Conservation (phyloP, 2,797 vertebrate genomes). For the Phrynocephalus guinanensis region DNA sequence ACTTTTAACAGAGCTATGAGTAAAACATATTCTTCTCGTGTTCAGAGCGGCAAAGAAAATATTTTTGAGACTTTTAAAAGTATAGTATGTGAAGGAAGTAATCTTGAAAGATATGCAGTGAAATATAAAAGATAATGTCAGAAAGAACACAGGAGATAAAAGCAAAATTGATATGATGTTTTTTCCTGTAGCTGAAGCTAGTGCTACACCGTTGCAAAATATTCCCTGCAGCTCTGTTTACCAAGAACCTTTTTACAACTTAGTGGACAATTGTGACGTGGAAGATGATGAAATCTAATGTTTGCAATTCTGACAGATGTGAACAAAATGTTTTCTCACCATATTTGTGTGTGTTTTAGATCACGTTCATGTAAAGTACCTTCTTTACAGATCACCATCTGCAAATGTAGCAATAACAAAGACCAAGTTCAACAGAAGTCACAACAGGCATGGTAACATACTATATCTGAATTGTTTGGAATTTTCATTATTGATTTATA, state of each 20-base stretch:
- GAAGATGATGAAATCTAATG: constrained; percentile 45
- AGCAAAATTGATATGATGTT: not conserved
- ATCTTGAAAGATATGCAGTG: not conserved
- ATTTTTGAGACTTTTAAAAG: not conserved
- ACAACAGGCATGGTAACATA: not conserved
- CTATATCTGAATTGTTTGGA: not conserved
- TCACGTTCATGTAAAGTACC: not conserved
- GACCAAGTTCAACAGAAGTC: not conserved
- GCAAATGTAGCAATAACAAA: not conserved
- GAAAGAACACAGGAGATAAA: not conserved
- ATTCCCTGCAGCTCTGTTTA: constrained; percentile 15
- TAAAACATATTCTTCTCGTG: not conserved
- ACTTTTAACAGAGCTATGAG: not conserved
- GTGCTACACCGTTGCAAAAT: constrained; percentile 5
- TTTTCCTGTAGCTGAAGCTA: not conserved
- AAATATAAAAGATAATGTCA: not conserved
- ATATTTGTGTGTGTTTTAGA: not conserved
- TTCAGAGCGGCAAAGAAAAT: not conserved
- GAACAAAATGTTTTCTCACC: not conserved
- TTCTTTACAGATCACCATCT: constrained; percentile 7
- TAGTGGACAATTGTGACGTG: constrained; percentile 24
- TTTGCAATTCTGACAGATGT: constrained; percentile 47
- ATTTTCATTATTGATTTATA: not conserved
- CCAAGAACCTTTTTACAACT: not conserved
- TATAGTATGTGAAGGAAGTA: fast-evolving